A percentile compares a stretch with the other conserved stretches of the same genome.
Evolutionary conservation across 2,113 vertebrate genomes (phyloP).

Genomic region (Megaceryle maxima): DNA sequence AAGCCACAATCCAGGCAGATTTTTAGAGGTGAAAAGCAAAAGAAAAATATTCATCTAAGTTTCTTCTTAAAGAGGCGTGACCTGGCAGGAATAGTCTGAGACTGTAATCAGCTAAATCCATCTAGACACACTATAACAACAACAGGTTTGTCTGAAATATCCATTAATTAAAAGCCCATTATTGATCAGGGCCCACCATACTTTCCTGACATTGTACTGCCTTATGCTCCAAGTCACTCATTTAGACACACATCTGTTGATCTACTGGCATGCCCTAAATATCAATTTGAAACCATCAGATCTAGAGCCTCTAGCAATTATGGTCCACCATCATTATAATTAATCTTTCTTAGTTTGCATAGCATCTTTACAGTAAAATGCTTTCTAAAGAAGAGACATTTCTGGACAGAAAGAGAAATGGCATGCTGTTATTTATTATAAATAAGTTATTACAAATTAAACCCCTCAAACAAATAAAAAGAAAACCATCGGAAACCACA

Average conservation of each 20-base stretch:
- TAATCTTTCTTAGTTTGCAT: background rate
- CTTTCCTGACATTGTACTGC: background rate
- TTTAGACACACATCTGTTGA: constrained; percentile 15
- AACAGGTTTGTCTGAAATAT: background rate
- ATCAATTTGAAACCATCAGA: constrained; percentile 23
- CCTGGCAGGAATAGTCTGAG: background rate
- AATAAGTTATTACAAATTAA: background rate
- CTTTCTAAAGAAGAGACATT: background rate
- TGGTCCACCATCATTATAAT: background rate
- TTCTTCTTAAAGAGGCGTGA: background rate
- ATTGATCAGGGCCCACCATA: background rate
- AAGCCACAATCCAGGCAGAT: background rate
- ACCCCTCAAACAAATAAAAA: background rate
- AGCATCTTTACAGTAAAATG: background rate
- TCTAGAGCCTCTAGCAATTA: background rate
- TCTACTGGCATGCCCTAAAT: background rate
- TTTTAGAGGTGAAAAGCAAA: background rate
- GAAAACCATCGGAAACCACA: background rate
- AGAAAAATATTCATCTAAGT: background rate
- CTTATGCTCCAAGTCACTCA: constrained; percentile 18
- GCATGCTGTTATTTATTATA: background rate
- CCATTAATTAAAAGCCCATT: background rate
- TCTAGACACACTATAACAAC: background rate
- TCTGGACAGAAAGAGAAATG: background rate
- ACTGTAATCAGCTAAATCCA: background rate